Conservation (phyloP, 2,113 vertebrate genomes). For the Leucopsar rothschildi region DNA sequence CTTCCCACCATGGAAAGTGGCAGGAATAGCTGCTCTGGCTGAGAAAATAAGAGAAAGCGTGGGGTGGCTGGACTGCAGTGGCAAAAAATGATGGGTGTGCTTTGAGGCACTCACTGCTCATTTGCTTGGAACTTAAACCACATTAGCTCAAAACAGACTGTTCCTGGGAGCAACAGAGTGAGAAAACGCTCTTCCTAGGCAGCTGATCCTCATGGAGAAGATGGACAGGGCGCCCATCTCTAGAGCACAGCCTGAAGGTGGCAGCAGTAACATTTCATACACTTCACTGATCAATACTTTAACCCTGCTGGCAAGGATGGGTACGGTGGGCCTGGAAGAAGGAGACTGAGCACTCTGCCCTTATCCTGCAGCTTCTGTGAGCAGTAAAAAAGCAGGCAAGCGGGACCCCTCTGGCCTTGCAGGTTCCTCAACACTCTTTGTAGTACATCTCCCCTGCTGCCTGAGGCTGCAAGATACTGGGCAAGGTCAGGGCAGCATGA, state of each 20-base stretch:
- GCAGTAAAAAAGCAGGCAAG: background rate
- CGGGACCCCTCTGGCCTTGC: background rate
- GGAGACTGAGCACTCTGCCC: background rate
- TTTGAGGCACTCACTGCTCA: background rate
- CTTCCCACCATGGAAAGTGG: background rate
- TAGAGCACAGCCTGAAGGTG: constrained; percentile 59
- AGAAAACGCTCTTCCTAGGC: background rate
- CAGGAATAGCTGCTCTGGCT: background rate
- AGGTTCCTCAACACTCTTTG: background rate
- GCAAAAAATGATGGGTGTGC: background rate
- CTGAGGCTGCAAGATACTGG: background rate
- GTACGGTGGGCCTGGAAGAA: background rate
- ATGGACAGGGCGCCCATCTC: background rate
- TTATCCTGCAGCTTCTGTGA: background rate
- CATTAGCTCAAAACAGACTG: background rate
- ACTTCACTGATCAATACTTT: background rate
- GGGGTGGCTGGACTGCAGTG: no score
- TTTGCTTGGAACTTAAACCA: background rate
- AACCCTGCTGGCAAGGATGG: background rate
- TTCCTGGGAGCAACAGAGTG: background rate
- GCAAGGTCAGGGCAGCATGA: background rate
- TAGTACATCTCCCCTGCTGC: background rate
- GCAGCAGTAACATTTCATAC: constrained; percentile 67
- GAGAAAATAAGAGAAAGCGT: rapidly evolving
- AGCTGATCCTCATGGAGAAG: background rate